Percentiles rank a stretch among this genome's conserved stretches.
Evolutionary conservation across 2,888 invertebrate genomes (phyloP).

Genomic region (Xanthia icteritia): DNA sequence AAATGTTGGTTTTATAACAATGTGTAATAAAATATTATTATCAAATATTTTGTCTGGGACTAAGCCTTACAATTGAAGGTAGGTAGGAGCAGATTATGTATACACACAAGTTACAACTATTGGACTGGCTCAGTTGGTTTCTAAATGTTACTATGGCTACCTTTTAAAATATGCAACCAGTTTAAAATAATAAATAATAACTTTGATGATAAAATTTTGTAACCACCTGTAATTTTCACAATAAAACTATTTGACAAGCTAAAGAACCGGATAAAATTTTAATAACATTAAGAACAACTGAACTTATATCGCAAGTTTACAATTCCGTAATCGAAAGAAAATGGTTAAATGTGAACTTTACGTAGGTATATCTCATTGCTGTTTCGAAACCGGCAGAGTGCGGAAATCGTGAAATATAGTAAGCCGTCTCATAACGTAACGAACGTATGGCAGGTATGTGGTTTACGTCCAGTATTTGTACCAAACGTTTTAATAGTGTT

Average conservation of each 20-base stretch:
- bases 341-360: slow-evolving; percentile 22
- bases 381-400: slow-evolving; percentile 19
- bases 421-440: slow-evolving; percentile 3
- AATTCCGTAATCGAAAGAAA: slow-evolving; percentile 7
- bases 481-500: slow-evolving; percentile 14
- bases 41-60: slow-evolving; percentile 14
- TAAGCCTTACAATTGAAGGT: not conserved
- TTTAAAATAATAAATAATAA: not conserved
- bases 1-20: slow-evolving; percentile 24
- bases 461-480: not conserved
- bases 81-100: not conserved
- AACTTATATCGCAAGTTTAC: not conserved
- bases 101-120: too few relatives aligned
- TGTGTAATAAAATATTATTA: slow-evolving; percentile 23
- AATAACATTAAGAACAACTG: not conserved
- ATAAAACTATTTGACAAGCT: not conserved
- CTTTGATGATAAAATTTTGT: not conserved
- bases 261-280: not conserved
- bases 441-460: not conserved
- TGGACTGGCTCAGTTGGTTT: not conserved
- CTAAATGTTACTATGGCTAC: not conserved
- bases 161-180: not conserved
- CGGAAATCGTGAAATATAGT: slow-evolving; percentile 38
- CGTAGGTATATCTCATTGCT: slow-evolving; percentile 21
- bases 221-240: not conserved